A percentile compares a stretch with the other conserved stretches of the same genome.
Conservation (phyloP, 1,140 invertebrate species). For the Anthonomus grandis region DNA sequence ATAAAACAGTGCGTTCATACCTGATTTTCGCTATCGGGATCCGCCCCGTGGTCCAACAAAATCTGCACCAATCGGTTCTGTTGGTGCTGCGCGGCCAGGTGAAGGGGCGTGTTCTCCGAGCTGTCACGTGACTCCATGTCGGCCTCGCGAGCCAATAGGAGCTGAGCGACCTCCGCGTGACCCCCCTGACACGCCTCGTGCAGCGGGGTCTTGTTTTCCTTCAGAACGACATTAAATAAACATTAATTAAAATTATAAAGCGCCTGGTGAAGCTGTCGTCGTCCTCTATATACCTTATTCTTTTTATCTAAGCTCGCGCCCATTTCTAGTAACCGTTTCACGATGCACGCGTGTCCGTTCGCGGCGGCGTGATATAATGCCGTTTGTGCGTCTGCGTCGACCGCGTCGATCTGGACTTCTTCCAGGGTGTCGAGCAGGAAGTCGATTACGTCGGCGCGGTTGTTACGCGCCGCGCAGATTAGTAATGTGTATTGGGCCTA, state of each 20-base stretch:
- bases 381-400: constrained; percentile 63
- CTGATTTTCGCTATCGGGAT: constrained; percentile 57
- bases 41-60: constrained; percentile 59
- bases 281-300: constrained; percentile 56
- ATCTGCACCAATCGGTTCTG: constrained; percentile 70
- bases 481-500: constrained; percentile 68
- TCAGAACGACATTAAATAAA: constrained; percentile 22
- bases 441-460: constrained; percentile 58
- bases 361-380: constrained; percentile 72
- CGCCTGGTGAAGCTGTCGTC: too few relatives aligned
- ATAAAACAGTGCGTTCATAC: too few relatives aligned
- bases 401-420: constrained; percentile 58
- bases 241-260: neutral
- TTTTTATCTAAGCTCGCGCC: constrained; percentile 63
- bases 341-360: constrained; percentile 69
- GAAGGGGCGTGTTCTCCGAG: constrained; percentile 75
- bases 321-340: constrained; percentile 66
- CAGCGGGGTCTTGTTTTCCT: constrained; percentile 66
- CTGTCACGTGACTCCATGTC: constrained; percentile 63
- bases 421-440: constrained; percentile 61
- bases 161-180: constrained; percentile 63
- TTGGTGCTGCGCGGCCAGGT: constrained; percentile 76
- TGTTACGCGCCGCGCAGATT: constrained; percentile 67
- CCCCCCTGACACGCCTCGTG: constrained; percentile 73
- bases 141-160: constrained; percentile 59